Percentiles rank a stretch among this genome's conserved stretches.
Evolutionary conservation across 2,113 vertebrate species (phyloP).

Genomic region (Morone saxatilis): DNA sequence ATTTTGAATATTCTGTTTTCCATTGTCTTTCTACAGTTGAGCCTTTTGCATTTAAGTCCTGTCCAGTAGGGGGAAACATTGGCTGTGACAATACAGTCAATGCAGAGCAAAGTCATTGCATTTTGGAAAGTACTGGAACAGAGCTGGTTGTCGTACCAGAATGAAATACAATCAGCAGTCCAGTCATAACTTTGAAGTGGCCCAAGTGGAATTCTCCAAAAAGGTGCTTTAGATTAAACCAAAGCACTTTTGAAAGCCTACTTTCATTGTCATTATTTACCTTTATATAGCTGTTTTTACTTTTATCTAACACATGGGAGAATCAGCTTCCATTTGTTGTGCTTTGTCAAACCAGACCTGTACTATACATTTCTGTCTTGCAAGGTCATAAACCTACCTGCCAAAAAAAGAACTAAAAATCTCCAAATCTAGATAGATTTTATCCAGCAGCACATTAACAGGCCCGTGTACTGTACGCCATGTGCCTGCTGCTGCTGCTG

Average conservation of each 20-base stretch:
- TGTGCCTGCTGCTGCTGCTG: background rate
- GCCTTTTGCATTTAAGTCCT: background rate
- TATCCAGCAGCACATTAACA: background rate
- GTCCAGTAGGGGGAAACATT: slow-evolving; percentile 27
- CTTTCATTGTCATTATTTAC: background rate
- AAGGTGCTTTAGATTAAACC: background rate
- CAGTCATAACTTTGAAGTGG: background rate
- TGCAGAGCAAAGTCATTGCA: background rate
- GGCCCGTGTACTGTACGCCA: background rate
- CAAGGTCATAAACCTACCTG: background rate
- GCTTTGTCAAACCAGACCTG: background rate
- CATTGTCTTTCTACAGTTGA: background rate
- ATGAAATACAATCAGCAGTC: background rate
- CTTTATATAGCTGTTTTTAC: background rate
- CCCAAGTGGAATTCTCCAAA: background rate
- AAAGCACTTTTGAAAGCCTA: background rate
- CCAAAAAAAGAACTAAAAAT: background rate
- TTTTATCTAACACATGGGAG: too few species aligned
- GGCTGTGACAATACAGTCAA: background rate
- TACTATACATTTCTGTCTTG: background rate
- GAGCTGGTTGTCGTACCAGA: background rate
- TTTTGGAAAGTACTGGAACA: background rate
- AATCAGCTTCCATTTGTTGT: background rate
- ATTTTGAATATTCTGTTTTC: background rate
- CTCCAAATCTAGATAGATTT: background rate